Percentiles rank a stretch among this genome's conserved stretches.
phyloP scores from a whole-genome alignment of 1,140 invertebrate genomes.

The Lineus longissimus region DNA sequence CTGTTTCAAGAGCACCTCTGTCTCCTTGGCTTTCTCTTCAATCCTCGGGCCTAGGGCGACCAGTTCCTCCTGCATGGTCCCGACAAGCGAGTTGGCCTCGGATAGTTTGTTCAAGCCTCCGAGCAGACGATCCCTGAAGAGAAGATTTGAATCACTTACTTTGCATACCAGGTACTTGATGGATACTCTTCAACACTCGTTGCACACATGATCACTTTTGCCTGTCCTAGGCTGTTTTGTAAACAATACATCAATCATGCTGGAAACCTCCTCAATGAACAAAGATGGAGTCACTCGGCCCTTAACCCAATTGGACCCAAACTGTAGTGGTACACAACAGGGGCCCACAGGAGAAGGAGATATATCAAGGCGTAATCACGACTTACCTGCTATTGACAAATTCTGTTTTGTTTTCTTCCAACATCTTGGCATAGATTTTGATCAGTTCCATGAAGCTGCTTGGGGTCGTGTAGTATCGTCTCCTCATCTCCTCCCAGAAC shows the following conservation, averaged over 20 bases:
- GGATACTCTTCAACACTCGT: no score
- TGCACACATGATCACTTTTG: no score
- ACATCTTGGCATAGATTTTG: slow-evolving; percentile 63
- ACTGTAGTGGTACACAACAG: no score
- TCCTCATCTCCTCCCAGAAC: slow-evolving; percentile 73
- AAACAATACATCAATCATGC: no score
- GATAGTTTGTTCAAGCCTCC: slow-evolving; percentile 45
- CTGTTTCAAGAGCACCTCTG: slow-evolving; percentile 43
- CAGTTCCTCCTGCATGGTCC: slow-evolving; percentile 50
- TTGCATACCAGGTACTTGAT: background rate
- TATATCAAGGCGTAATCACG: background rate
- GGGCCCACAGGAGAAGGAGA: no score
- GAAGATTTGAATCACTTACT: background rate
- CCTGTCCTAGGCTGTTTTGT: no score
- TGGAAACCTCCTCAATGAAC: no score
- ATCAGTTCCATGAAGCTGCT: slow-evolving; percentile 81
- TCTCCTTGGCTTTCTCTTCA: slow-evolving; percentile 49
- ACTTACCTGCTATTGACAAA: slow-evolving; percentile 44
- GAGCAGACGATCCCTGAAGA: slow-evolving; percentile 39
- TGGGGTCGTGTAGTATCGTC: slow-evolving; percentile 80
- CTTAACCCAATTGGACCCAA: no score
- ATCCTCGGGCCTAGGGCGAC: slow-evolving; percentile 45
- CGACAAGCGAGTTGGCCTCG: slow-evolving; percentile 48
- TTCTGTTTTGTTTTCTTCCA: slow-evolving; percentile 43
- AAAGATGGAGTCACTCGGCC: no score